A percentile compares a stretch with the other conserved stretches of the same genome.
Conservation (phyloP, 2,113 vertebrate species). For the Gallinago undulata region DNA sequence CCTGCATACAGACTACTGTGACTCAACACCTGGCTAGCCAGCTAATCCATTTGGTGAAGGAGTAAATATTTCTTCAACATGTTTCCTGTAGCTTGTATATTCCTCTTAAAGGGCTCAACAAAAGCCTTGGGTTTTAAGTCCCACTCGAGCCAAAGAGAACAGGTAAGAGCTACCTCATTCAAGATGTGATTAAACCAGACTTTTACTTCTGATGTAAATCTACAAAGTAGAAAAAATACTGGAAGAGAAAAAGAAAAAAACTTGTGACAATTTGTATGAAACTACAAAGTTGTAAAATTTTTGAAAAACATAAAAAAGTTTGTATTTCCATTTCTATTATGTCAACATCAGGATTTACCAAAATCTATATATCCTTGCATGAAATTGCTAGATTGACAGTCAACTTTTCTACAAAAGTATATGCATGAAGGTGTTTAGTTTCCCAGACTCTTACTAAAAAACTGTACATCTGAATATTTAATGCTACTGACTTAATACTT, state of each 20-base stretch:
- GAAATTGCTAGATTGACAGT: slow-evolving; percentile 52
- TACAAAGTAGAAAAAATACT: slow-evolving; percentile 42
- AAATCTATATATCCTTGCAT: slow-evolving; percentile 59
- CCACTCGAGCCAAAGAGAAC: not conserved
- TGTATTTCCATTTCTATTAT: slow-evolving; percentile 55
- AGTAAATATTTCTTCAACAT: not conserved
- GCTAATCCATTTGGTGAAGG: not conserved
- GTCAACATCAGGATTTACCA: slow-evolving; percentile 57
- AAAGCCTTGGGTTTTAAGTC: not conserved
- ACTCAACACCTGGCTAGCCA: not conserved
- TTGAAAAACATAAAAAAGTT: slow-evolving; percentile 65
- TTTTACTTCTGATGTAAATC: not conserved
- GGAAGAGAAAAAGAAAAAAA: not conserved
- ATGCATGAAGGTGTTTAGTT: slow-evolving; percentile 43
- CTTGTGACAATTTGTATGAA: slow-evolving; percentile 15
- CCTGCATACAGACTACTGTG: not conserved
- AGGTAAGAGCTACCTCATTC: not conserved
- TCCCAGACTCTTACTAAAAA: slow-evolving; percentile 53
- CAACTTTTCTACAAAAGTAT: slow-evolving; percentile 58
- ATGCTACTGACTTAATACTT: slow-evolving; percentile 59
- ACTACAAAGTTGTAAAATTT: slow-evolving; percentile 64
- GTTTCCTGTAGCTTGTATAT: not conserved
- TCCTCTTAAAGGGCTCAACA: not conserved
- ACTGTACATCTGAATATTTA: slow-evolving; percentile 62
- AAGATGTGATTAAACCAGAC: not conserved